Evolutionary conservation across 2,888 invertebrate species (phyloP).

Genomic region (Ctenicera cuprea): DNA sequence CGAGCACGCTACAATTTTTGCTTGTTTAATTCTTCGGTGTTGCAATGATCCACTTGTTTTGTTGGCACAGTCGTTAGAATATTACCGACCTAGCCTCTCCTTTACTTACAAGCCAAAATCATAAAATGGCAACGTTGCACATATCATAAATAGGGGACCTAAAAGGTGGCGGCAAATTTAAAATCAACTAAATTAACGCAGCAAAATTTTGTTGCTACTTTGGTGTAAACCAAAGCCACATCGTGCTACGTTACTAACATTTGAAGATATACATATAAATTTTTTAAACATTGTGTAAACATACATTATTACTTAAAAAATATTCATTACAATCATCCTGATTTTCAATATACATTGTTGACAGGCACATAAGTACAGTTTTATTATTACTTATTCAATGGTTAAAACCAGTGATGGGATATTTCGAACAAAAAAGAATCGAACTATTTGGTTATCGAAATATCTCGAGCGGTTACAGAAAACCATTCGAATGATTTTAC

Average conservation of each 20-base stretch:
- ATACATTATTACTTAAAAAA: not conserved
- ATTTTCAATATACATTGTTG: not conserved
- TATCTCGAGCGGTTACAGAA: no score
- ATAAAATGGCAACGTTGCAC: not conserved
- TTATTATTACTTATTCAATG: not conserved
- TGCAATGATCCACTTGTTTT: no score
- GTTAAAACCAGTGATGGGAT: no score
- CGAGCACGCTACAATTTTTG: no score
- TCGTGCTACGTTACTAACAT: not conserved
- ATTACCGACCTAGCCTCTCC: no score
- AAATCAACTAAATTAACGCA: not conserved
- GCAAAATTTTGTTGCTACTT: not conserved
- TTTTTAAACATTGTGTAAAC: not conserved
- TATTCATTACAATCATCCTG: not conserved
- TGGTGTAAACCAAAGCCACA: no score
- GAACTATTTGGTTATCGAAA: no score
- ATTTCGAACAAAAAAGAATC: no score
- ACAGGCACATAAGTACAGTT: not conserved
- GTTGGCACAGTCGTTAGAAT: no score
- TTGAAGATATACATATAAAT: not conserved
- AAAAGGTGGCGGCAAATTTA: not conserved
- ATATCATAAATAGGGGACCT: not conserved
- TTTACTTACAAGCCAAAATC: not conserved
- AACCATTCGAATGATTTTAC: no score
- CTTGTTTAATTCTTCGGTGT: no score